Conservation (phyloP, 2,113 vertebrate genomes). For the Sinocyclocheilus anophthalmus region DNA sequence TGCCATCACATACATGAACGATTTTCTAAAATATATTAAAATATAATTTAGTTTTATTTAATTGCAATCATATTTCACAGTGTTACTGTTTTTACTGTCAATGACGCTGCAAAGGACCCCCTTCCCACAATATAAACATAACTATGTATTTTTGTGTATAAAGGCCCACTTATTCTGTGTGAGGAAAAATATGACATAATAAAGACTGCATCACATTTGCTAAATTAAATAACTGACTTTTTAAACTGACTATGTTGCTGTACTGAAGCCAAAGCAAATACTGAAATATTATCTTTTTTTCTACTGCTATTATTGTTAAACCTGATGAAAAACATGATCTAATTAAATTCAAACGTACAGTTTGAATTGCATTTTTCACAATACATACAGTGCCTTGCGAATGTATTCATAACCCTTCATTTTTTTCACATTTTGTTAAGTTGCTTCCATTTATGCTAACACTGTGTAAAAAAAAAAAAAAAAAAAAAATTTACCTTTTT, state of each 20-base stretch:
- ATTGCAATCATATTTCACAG: too few relatives aligned
- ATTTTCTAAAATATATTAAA: too few relatives aligned
- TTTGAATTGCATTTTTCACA: not conserved
- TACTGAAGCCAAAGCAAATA: not conserved
- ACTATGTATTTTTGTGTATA: not conserved
- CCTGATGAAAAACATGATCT: not conserved
- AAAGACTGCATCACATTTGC: not conserved
- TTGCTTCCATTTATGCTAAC: too few relatives aligned
- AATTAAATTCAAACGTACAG: not conserved
- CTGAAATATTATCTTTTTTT: not conserved
- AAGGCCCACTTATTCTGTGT: not conserved
- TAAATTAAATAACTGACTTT: not conserved
- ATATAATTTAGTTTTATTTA: too few relatives aligned
- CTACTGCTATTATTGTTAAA: not conserved
- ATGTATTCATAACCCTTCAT: too few relatives aligned
- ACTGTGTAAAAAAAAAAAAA: too few relatives aligned
- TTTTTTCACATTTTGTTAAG: too few relatives aligned
- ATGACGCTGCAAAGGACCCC: not conserved
- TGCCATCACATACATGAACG: too few relatives aligned
- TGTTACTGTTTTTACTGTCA: not conserved
- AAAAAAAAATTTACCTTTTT: too few relatives aligned
- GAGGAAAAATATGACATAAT: not conserved
- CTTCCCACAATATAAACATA: not conserved
- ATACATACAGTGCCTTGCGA: too few relatives aligned
- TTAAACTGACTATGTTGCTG: not conserved